Percentiles rank a stretch among this genome's conserved stretches.
These are phyloP conservation scores for Cephalopholis sonnerati DNA, from an alignment of 2,113 vertebrate genomes.

Conservation along the genomic window DNA sequence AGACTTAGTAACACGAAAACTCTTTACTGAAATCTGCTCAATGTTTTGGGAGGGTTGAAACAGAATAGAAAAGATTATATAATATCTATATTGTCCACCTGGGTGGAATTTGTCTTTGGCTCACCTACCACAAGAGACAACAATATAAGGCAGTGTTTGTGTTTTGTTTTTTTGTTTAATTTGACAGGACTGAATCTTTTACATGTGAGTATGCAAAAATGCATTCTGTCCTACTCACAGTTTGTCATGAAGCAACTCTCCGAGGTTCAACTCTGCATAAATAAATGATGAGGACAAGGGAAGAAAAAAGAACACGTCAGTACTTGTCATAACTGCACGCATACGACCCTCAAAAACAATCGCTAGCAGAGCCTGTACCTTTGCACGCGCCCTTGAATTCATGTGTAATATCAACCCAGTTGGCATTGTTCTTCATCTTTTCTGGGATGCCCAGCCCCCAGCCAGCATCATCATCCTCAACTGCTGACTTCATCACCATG, in stretches of 20 bases:
- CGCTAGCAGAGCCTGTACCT: slow-evolving; percentile 78
- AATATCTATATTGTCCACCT: no score
- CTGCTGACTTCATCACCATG: slow-evolving; percentile 97
- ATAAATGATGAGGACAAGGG: slow-evolving; percentile 58
- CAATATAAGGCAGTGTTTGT: background rate
- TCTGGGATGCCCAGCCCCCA: slow-evolving; percentile 95
- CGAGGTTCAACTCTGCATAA: slow-evolving; percentile 93
- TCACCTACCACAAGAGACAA: background rate
- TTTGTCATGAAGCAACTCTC: slow-evolving; percentile 98
- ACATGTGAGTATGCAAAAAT: slow-evolving; percentile 10
- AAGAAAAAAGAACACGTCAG: slow-evolving; percentile 8
- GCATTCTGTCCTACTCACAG: slow-evolving; percentile 89
- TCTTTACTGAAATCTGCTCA: background rate
- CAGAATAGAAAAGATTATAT: background rate
- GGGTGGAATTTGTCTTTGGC: no score
- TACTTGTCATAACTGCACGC: background rate
- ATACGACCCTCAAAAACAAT: background rate
- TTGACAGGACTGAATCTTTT: background rate
- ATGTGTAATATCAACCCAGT: slow-evolving; percentile 96
- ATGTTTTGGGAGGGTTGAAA: background rate
- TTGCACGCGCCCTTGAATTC: slow-evolving; percentile 97
- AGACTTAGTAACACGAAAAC: background rate
- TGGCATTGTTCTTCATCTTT: slow-evolving; percentile 93
- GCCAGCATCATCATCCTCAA: slow-evolving; percentile 96
- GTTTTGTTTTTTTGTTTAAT: background rate